Base-by-base conservation (phyloP, 2,888 invertebrate genomes). In the Melipona beecheii region DNA sequence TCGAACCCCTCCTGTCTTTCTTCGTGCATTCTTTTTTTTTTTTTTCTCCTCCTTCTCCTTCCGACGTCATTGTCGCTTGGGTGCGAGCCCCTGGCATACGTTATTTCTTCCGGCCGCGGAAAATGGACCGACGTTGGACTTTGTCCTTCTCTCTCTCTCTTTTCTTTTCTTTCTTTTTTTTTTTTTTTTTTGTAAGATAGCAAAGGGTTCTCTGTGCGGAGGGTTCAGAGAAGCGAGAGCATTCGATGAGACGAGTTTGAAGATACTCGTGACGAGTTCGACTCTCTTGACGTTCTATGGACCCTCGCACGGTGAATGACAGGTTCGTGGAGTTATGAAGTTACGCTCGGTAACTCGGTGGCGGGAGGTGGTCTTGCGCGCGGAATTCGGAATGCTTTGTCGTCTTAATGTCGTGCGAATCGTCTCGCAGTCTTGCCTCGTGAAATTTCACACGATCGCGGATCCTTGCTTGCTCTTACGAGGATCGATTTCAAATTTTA, bases 61-160 rank as follows among this genome's bases (percentile, higher is more conserved):
- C 56, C 65, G 50, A 52, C 79, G 68, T 88, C 86, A 80, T 87
- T 87, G 87, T 80, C 88, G 70, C 86, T 80, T 50, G 65, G 19
- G 31, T 52, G 70, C 75, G 56, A 65, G 73, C 83, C 84, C 68
- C n/a, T 50, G n/a, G 79, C 69, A 84, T 79, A 83, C 73, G 71
- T 84, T 84, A 84, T 71, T 69, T 54, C 80, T 36, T 36, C 58
- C 36, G 49, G 52, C 56, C 79, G 75, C 75, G 84, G 72, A 84
- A 83, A 84, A 84, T 83, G 69, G 79, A 83, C 56, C 65, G 65
- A 60, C 64, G 77, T 75, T 64, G 43, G 43, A 36, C 68, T 21
- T 19, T 9, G 54, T 19, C 54, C 27, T 15, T 2, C 11, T 56
- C 15, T 56, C 13, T 13, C 2, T 4, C 13, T 2, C 17, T 60